phyloP scores from a whole-genome alignment of 2,888 invertebrate genomes.

The Eupithecia subfuscata region DNA sequence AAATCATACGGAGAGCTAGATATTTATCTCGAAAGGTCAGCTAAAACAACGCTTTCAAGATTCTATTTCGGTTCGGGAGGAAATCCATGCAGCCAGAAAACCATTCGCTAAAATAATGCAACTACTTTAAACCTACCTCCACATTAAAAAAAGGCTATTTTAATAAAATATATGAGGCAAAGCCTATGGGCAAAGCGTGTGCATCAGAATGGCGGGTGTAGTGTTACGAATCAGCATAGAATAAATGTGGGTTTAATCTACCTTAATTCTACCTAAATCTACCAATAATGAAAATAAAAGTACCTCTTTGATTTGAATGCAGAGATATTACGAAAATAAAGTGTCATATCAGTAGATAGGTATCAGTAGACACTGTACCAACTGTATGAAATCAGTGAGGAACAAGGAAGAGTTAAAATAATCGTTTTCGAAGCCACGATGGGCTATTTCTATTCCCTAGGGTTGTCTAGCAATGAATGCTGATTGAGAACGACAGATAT shows the following conservation, averaged over 20 bases:
- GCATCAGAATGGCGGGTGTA: no score
- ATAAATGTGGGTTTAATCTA: no score
- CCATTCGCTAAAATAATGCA: not conserved
- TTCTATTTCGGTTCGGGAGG: not conserved
- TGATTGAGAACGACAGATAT: conserved; percentile 40
- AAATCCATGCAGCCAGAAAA: not conserved
- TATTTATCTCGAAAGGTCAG: not conserved
- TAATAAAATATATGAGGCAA: not conserved
- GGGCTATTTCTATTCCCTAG: conserved; percentile 25
- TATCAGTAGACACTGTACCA: not conserved
- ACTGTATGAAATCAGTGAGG: not conserved
- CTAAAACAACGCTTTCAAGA: not conserved
- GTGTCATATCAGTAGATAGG: no score
- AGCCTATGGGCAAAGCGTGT: no score
- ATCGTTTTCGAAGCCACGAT: conserved; percentile 5
- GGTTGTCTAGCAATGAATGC: conserved; percentile 22
- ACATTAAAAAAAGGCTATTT: not conserved
- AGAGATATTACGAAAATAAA: no score
- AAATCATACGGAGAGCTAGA: no score
- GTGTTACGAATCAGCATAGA: no score
- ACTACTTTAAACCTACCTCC: not conserved
- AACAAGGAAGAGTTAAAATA: conserved; percentile 1
- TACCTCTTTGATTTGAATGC: no score
- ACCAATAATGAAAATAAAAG: no score
- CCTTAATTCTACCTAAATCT: no score